Percentiles rank a stretch among this genome's conserved stretches.
These are phyloP conservation scores for Agriopis marginaria DNA, from an alignment of 2,888 invertebrate genomes.

Conservation along the genomic window DNA sequence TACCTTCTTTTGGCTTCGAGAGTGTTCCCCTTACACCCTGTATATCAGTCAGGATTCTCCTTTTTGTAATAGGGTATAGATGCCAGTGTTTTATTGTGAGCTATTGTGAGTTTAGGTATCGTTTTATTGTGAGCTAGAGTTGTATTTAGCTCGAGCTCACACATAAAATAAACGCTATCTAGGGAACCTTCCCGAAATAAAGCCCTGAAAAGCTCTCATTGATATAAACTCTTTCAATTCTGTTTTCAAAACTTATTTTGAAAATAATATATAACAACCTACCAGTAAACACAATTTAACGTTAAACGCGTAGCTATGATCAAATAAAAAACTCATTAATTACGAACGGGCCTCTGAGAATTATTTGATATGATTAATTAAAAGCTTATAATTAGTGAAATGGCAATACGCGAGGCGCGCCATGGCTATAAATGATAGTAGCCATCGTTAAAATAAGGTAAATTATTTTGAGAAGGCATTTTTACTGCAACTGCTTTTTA, in stretches of 20 bases:
- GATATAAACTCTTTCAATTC: background rate
- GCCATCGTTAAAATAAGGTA: slow-evolving; percentile 27
- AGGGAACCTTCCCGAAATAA: too few relatives aligned
- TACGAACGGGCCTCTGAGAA: slow-evolving; percentile 55
- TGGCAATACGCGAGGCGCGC: slow-evolving; percentile 54
- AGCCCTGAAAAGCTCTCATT: too few relatives aligned
- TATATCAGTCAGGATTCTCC: too few relatives aligned
- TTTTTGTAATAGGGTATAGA: too few relatives aligned
- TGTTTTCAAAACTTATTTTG: background rate
- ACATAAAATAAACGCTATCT: too few relatives aligned
- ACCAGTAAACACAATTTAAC: slow-evolving; percentile 17
- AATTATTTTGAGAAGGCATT: slow-evolving; percentile 21
- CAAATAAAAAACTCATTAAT: slow-evolving; percentile 68
- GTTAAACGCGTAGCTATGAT: slow-evolving; percentile 53
- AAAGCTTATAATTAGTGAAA: slow-evolving; percentile 72
- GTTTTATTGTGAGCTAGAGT: too few relatives aligned
- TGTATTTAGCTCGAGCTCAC: too few relatives aligned
- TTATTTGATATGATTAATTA: slow-evolving; percentile 73
- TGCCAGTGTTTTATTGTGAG: too few relatives aligned
- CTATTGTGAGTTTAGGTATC: too few relatives aligned
- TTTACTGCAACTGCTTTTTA: slow-evolving; percentile 47
- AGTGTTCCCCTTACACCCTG: too few relatives aligned
- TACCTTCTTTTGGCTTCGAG: too few relatives aligned
- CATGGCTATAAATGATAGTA: slow-evolving; percentile 28
- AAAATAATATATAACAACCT: slow-evolving; percentile 6